These are phyloP conservation scores for Syngnathus scovelli DNA, from an alignment of 2,113 vertebrate genomes.

Conservation along the genomic window DNA sequence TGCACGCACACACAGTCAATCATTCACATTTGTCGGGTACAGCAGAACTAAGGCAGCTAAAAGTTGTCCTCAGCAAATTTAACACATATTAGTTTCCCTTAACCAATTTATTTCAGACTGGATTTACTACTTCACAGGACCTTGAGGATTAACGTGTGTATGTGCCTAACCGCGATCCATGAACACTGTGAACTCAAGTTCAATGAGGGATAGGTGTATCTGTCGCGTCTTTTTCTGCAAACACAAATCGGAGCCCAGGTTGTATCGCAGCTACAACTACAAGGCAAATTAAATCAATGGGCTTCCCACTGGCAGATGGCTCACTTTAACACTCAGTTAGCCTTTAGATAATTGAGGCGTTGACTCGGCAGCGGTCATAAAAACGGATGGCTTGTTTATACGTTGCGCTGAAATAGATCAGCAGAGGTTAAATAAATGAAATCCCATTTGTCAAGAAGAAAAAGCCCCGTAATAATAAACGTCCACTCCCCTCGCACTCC, in stretches of 20 bases:
- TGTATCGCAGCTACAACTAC: constrained; percentile 64
- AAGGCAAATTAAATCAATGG: constrained; percentile 99
- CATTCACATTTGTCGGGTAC: constrained; percentile 75
- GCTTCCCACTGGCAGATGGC: constrained; percentile 98
- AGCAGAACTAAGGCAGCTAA: constrained; percentile 45
- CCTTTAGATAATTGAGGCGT: constrained; percentile 99
- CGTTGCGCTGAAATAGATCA: constrained; percentile 98
- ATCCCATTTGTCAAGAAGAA: constrained; percentile 98
- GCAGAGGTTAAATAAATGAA: constrained; percentile 99
- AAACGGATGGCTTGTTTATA: constrained; percentile 99
- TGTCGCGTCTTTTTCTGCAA: constrained; percentile 51
- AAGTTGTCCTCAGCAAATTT: constrained; percentile 85
- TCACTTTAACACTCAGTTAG: constrained; percentile 99
- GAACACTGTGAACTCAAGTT: constrained; percentile 46
- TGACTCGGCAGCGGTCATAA: constrained; percentile 94
- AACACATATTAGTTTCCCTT: constrained; percentile 64
- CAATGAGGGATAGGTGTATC: constrained; percentile 66
- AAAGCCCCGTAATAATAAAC: constrained; percentile 85
- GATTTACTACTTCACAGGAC: constrained; percentile 69
- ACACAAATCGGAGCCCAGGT: constrained; percentile 77
- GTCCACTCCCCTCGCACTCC: constrained; percentile 52
- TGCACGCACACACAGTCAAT: constrained; percentile 45
- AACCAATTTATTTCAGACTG: constrained; percentile 58
- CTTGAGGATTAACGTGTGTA: constrained; percentile 56
- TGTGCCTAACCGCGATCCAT: constrained; percentile 24